Conservation (phyloP, 2,113 vertebrate species). For the Embiotoca jacksoni region DNA sequence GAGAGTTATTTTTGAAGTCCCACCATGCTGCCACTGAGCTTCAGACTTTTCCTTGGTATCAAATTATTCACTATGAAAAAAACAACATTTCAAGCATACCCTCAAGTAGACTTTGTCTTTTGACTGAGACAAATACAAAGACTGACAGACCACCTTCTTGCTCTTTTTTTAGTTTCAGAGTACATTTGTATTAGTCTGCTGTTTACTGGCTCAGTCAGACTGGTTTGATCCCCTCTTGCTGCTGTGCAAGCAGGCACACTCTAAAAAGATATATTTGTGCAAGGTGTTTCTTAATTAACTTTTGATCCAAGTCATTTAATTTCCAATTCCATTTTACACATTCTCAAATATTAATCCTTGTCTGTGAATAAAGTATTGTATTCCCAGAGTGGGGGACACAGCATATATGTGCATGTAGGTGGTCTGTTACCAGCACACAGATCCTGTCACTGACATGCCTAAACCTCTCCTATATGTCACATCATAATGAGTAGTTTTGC, state of each 20-base stretch:
- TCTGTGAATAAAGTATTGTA: slow-evolving; percentile 60
- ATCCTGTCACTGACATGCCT: slow-evolving; percentile 22
- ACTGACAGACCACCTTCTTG: slow-evolving; percentile 13
- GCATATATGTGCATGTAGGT: slow-evolving; percentile 13
- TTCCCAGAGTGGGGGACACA: slow-evolving; percentile 22
- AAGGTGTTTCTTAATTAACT: slow-evolving; percentile 73
- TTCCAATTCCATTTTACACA: slow-evolving; percentile 73
- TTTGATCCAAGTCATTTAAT: slow-evolving; percentile 72
- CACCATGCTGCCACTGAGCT: slow-evolving; percentile 8
- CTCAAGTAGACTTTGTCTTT: slow-evolving; percentile 42
- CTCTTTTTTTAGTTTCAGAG: slow-evolving; percentile 13
- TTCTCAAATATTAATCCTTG: slow-evolving; percentile 71
- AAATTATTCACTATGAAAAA: slow-evolving; percentile 28
- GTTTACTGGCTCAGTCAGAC: slow-evolving; percentile 27
- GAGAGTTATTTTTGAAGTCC: slow-evolving; percentile 3
- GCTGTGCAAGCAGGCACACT: slow-evolving; percentile 35
- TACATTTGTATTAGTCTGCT: slow-evolving; percentile 30
- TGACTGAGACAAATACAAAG: slow-evolving; percentile 33
- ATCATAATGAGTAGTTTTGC: background rate
- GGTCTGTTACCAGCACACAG: slow-evolving; percentile 33
- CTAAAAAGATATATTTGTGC: slow-evolving; percentile 70
- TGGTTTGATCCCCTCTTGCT: slow-evolving; percentile 24
- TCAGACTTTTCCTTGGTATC: slow-evolving; percentile 27
- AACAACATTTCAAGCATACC: slow-evolving; percentile 5
- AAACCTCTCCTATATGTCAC: slow-evolving; percentile 3